Conservation (phyloP, 2,888 invertebrate species). For the Norana najaformis region DNA sequence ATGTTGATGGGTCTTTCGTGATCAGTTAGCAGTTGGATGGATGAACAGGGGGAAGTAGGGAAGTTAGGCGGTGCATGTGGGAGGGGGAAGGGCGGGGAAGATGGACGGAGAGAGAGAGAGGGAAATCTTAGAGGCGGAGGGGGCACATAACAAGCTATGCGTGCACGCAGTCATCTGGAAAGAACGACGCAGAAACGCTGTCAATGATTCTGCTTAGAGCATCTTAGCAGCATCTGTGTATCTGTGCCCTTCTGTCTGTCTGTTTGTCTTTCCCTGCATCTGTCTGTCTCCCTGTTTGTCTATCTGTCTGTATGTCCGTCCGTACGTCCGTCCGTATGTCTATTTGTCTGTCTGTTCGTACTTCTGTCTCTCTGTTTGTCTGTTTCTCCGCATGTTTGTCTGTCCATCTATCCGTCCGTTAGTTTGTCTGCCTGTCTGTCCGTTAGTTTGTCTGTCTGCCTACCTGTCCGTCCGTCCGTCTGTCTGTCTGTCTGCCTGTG, state of each 20-base stretch:
- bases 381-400: background rate
- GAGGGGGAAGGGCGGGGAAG: background rate
- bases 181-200: background rate
- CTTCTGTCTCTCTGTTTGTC: background rate
- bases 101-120: background rate
- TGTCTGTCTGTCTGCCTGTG: background rate
- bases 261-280: no score
- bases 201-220: background rate
- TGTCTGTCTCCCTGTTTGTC: no score
- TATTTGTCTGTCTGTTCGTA: background rate
- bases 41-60: background rate
- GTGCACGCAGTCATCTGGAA: background rate
- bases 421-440: background rate
- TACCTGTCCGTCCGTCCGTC: background rate
- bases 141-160: background rate
- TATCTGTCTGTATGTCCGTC: background rate
- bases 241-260: no score
- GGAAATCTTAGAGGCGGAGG: background rate
- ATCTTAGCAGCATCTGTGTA: no score
- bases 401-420: background rate
- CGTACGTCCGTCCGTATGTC: background rate
- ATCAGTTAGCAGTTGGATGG: background rate
- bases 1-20: background rate
- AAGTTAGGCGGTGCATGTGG: background rate
- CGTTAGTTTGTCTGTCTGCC: background rate